Conservation (phyloP, 1,140 invertebrate genomes). For the Scaptomyza graminum region DNA sequence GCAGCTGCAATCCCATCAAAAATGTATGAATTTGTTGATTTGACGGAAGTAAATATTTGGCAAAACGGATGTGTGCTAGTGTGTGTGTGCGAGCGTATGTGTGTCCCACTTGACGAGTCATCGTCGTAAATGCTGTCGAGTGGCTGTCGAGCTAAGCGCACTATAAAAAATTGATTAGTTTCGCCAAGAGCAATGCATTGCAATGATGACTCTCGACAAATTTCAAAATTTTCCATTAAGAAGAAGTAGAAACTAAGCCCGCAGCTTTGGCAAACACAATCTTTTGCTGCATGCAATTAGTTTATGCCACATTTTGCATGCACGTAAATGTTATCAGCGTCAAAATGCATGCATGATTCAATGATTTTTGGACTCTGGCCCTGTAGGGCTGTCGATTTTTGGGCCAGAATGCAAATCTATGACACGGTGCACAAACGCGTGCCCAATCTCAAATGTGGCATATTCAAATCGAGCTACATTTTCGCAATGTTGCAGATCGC, state of each 20-base stretch:
- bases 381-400: constrained; percentile 2
- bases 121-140: constrained; percentile 8
- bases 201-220: neutral
- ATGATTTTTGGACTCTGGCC: constrained; percentile 33
- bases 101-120: constrained; percentile 27
- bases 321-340: constrained; percentile 32
- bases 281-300: constrained; percentile 50
- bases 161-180: constrained; percentile 33
- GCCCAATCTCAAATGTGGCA: constrained; percentile 68
- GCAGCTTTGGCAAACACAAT: constrained; percentile 12
- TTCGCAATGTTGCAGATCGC: constrained; percentile 40
- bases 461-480: constrained; percentile 62
- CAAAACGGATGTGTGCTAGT: constrained; percentile 28
- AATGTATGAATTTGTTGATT: constrained; percentile 76
- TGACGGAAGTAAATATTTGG: constrained; percentile 76
- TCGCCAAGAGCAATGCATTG: constrained; percentile 7
- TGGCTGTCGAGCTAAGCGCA: constrained; percentile 5
- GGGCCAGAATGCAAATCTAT: constrained; percentile 60
- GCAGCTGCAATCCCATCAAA: constrained; percentile 62
- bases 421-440: constrained; percentile 38
- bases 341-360: constrained; percentile 36
- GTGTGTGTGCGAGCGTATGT: neutral
- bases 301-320: constrained; percentile 30
- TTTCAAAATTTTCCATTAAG: constrained; percentile 9
- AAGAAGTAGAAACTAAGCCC: neutral